Conservation (phyloP, 2,888 invertebrate genomes). For the Syrista parreyssii region DNA sequence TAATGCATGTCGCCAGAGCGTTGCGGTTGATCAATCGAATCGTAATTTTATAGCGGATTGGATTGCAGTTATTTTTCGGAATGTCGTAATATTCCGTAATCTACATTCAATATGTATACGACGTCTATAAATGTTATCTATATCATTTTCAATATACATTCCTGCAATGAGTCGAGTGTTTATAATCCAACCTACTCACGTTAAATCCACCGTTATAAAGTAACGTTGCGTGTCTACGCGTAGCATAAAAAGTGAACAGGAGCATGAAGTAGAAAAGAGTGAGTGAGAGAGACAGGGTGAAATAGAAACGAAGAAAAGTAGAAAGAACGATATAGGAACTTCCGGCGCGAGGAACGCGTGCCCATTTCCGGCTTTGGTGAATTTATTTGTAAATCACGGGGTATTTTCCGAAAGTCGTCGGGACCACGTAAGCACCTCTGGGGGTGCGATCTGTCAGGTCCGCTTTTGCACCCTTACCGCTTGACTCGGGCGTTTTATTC, state of each 20-base stretch:
- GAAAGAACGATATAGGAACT: background rate
- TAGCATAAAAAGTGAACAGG: background rate
- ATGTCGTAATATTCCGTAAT: background rate
- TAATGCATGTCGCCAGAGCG: background rate
- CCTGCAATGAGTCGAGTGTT: background rate
- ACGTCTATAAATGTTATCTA: background rate
- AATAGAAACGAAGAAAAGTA: background rate
- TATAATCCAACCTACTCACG: background rate
- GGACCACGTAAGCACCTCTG: slow-evolving; percentile 52
- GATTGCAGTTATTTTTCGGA: background rate
- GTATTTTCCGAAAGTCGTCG: slow-evolving; percentile 14
- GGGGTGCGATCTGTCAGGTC: slow-evolving; percentile 57
- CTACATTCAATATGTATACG: background rate
- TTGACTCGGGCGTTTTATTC: slow-evolving; percentile 60
- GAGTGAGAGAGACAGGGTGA: background rate
- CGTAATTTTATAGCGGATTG: background rate
- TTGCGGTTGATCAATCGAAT: background rate
- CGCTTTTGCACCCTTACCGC: slow-evolving; percentile 23
- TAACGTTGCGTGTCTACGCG: background rate
- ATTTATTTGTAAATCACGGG: slow-evolving; percentile 18
- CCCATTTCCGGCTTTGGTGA: slow-evolving; percentile 1
- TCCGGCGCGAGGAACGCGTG: slow-evolving; percentile 2
- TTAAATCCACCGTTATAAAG: background rate
- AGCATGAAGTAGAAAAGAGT: background rate
- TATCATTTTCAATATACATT: background rate